Base-by-base conservation (phyloP, 2,113 vertebrate species). In the Ochotona curzoniae region DNA sequence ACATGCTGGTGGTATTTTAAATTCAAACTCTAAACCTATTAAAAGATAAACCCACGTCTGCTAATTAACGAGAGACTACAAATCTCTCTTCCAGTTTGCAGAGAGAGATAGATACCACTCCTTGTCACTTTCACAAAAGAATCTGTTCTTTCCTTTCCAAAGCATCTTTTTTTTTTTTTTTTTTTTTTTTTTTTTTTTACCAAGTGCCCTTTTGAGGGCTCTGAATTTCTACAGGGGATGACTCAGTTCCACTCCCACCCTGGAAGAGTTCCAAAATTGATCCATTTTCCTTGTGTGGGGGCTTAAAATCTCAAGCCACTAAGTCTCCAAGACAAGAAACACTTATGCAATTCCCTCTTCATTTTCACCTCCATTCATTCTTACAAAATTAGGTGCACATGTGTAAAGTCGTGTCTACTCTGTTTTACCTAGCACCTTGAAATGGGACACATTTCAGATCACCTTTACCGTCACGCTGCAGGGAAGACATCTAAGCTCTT, bases 371-470 rank as follows among this genome's bases (percentile, higher is more conserved):
- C 60, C 35, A 85, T 87, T 92, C 6, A 30, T 49, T 66, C 71
- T 79, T 79, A 66, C 23, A 90, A 85, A 82, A 78, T 78, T 49
- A 88, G 44, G 13, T 63, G 9, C 10, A 64, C 20, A 69, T 51
- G 90, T 83, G 87, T 83, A 71, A 90, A 75, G 64, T 71, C 35
- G 69, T 61, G 20, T 80, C 67, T 64, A 76, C 74, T 74, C 69
- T 44, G 83, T 89, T 91, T 89, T 67, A 88, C 35, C 51, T 26
- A 69, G 23, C 25, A 63, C 32, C 44, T 86, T 28, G 73, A 73
- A 80, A 47, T 78, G 49, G 44, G 60, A 60, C 1, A 20, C 8
- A 32, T 83, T 89, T 74, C n/a, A 75, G 76, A 51, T 64, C 84
- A 81, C 64, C 47, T 44, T 20, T 75, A 66, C 4, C 54, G 38